Conservation (phyloP, 2,113 vertebrate genomes). For the Spilogale gracilis region DNA sequence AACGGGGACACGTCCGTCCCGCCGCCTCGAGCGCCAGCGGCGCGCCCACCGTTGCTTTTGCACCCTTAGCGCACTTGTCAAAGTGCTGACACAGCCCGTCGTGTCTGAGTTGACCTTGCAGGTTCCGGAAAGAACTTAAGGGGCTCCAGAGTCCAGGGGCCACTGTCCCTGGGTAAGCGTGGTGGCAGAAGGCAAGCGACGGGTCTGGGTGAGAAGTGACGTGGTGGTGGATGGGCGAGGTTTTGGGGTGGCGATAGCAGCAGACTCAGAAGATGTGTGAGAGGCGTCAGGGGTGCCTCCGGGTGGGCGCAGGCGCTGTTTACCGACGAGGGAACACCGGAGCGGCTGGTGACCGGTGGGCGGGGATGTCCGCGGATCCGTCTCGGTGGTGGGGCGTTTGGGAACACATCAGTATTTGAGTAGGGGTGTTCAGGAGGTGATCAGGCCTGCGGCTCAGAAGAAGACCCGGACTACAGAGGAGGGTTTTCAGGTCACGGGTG, state of each 20-base stretch:
- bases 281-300: not conserved
- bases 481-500: not conserved
- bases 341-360: not conserved
- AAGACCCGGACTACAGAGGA: not conserved
- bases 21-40: not conserved
- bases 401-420: not conserved
- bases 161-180: not conserved
- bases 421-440: not conserved
- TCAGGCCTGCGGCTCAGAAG: not conserved
- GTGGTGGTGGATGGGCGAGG: not conserved
- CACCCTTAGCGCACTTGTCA: not conserved
- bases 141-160: not conserved
- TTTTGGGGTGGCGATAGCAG: not conserved
- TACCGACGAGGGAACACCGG: not conserved
- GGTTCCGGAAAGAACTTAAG: not conserved
- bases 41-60: not conserved
- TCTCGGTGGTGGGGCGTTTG: not conserved
- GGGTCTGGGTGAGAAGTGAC: not conserved
- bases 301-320: not conserved
- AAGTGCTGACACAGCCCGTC: not conserved
- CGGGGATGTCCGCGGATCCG: not conserved
- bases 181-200: not conserved
- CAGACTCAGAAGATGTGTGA: not conserved
- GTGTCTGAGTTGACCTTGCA: not conserved
- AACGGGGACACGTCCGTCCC: not conserved